Evolutionary conservation across 2,797 vertebrate species (phyloP).

Genomic region (Diplodus puntazzo): DNA sequence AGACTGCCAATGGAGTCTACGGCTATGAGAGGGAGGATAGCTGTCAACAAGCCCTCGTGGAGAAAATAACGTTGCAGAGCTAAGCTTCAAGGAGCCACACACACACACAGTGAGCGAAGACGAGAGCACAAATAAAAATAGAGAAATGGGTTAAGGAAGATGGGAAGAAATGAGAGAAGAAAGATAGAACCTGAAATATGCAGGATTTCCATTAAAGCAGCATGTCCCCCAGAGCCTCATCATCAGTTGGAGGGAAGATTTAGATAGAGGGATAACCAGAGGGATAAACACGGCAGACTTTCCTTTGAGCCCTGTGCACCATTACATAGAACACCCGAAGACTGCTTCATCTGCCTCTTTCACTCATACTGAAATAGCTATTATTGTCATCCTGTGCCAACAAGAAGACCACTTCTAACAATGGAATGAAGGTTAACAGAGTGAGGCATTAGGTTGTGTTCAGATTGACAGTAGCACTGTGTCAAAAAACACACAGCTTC

Average conservation of each 20-base stretch:
- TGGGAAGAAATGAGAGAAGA: constrained; percentile 27
- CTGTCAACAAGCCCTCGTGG: constrained; percentile 55
- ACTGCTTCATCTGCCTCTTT: constrained; percentile 55
- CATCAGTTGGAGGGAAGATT: constrained; percentile 71
- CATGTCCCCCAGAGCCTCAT: constrained; percentile 64
- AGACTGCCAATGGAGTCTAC: constrained; percentile 56
- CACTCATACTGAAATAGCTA: constrained; percentile 49
- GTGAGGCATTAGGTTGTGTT: constrained; percentile 23
- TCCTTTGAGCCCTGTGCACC: constrained; percentile 64
- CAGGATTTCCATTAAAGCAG: constrained; percentile 64
- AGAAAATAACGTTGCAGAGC: constrained; percentile 40
- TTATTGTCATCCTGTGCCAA: constrained; percentile 40
- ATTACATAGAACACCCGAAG: constrained; percentile 55
- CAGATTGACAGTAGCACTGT: not conserved
- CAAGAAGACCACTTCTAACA: constrained; percentile 19
- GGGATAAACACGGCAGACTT: constrained; percentile 80
- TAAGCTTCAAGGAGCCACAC: constrained; percentile 30
- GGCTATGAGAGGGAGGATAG: constrained; percentile 49
- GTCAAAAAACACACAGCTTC: constrained; percentile 7
- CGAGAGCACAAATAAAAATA: constrained; percentile 28
- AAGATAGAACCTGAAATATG: constrained; percentile 53
- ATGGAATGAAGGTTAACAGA: constrained; percentile 26
- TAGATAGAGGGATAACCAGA: constrained; percentile 79
- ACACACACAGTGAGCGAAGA: constrained; percentile 8
- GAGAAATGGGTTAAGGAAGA: constrained; percentile 32